phyloP scores from a whole-genome alignment of 2,888 invertebrate species.

The Coronaproctus castanopsis region DNA sequence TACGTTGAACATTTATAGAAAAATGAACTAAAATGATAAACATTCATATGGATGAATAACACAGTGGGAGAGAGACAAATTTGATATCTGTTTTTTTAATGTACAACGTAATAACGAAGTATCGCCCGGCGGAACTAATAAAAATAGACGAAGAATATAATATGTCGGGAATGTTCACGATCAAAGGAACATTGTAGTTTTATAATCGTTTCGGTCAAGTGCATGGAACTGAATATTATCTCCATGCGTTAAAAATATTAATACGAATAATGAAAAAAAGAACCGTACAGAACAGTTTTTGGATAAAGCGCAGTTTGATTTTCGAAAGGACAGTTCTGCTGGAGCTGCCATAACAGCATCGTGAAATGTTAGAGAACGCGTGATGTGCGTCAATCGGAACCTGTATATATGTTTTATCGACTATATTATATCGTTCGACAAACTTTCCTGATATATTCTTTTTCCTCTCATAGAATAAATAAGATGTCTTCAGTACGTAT shows the following conservation, averaged over 20 bases:
- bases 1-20: neutral
- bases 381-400: neutral
- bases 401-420: neutral
- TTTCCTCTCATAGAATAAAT: neutral
- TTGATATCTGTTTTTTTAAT: neutral
- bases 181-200: neutral
- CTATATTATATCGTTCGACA: neutral
- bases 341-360: neutral
- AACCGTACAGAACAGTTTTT: neutral
- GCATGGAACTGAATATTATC: neutral
- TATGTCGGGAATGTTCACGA: neutral
- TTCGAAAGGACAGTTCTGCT: neutral
- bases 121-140: neutral
- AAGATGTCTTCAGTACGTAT: neutral
- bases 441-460: neutral
- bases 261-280: neutral
- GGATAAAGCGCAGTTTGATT: neutral
- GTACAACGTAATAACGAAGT: neutral
- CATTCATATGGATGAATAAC: neutral
- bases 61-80: neutral
- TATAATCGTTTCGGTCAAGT: neutral
- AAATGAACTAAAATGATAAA: neutral
- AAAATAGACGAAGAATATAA: neutral
- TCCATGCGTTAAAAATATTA: neutral
- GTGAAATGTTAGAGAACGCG: neutral